A percentile compares a stretch with the other conserved stretches of the same genome.
Conservation (phyloP, 2,888 invertebrate species). For the Eledona agricola region DNA sequence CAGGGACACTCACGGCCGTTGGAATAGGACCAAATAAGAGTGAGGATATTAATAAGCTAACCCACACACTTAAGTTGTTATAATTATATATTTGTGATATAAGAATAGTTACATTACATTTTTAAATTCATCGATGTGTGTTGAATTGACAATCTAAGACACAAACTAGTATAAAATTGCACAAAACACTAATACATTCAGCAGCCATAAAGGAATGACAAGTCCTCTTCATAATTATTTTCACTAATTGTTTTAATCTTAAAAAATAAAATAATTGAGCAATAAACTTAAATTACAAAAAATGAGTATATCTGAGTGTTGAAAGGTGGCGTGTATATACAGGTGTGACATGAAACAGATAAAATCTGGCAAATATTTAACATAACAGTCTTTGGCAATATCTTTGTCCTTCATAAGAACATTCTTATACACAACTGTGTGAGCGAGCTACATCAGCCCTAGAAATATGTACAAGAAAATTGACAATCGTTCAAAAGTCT, state of each 20-base stretch:
- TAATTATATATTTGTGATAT: slow-evolving; percentile 35
- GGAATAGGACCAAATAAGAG: slow-evolving; percentile 77
- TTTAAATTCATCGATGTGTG: slow-evolving; percentile 48
- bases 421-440: slow-evolving; percentile 8
- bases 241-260: too few relatives aligned
- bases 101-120: slow-evolving; percentile 38
- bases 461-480: slow-evolving; percentile 23
- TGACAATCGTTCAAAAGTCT: slow-evolving; percentile 27
- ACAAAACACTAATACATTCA: slow-evolving; percentile 14
- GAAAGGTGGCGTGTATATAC: too few relatives aligned
- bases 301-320: slow-evolving; percentile 4
- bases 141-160: slow-evolving; percentile 40
- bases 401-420: slow-evolving; percentile 13
- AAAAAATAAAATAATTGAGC: slow-evolving; percentile 29
- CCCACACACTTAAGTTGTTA: slow-evolving; percentile 47
- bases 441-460: too few relatives aligned
- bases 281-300: slow-evolving; percentile 14
- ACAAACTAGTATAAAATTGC: slow-evolving; percentile 26
- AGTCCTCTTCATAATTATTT: too few relatives aligned
- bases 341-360: slow-evolving; percentile 16
- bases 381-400: slow-evolving; percentile 34
- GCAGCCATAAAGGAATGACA: too few relatives aligned
- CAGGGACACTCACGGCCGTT: slow-evolving; percentile 75
- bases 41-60: slow-evolving; percentile 68
- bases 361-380: slow-evolving; percentile 12